A percentile compares a stretch with the other conserved stretches of the same genome.
phyloP scores from a whole-genome alignment of 2,888 invertebrate genomes.

The Pteria penguin region DNA sequence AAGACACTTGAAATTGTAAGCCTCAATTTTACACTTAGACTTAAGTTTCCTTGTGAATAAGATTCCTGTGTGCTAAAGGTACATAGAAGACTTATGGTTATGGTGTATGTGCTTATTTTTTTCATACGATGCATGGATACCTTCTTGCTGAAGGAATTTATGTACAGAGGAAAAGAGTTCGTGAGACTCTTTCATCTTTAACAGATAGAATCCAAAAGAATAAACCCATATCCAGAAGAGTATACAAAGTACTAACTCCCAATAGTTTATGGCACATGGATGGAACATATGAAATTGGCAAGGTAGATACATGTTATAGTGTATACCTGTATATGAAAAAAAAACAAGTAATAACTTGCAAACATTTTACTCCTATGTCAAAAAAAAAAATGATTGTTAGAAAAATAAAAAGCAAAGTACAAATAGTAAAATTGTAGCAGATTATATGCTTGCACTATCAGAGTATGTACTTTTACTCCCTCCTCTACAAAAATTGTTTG shows the following conservation, averaged over 20 bases:
- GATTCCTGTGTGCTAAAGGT: too few relatives aligned
- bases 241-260: conserved; percentile 15
- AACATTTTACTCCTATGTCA: neutral
- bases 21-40: too few relatives aligned
- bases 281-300: conserved; percentile 15
- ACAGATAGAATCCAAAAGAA: conserved; percentile 14
- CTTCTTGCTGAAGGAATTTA: conserved; percentile 13
- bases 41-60: too few relatives aligned
- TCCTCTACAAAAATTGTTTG: too few relatives aligned
- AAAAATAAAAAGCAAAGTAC: conserved; percentile 9
- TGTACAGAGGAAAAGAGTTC: conserved; percentile 16
- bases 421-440: conserved; percentile 4
- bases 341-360: too few relatives aligned
- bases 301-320: conserved; percentile 10
- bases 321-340: too few relatives aligned
- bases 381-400: conserved; percentile 2
- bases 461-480: too few relatives aligned
- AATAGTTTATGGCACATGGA: conserved; percentile 27
- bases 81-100: too few relatives aligned
- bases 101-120: too few relatives aligned
- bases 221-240: conserved; percentile 9
- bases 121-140: too few relatives aligned
- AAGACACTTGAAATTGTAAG: too few relatives aligned
- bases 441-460: neutral
- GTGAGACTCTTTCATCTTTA: conserved; percentile 16